Conservation (phyloP, 1,140 invertebrate species). For the Cydia amplana region DNA sequence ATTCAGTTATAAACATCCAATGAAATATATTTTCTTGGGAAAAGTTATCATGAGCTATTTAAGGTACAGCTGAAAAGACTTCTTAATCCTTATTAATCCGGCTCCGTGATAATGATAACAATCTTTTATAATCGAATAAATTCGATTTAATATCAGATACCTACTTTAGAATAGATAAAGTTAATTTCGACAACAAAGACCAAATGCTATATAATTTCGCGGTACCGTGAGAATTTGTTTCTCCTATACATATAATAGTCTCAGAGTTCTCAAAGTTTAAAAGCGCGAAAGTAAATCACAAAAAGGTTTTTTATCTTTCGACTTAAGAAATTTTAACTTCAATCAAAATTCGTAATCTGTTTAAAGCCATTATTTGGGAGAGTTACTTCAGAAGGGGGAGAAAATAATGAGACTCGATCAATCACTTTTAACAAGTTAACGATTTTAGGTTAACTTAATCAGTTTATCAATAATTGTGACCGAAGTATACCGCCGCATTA, state of each 20-base stretch:
- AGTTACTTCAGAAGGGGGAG: neutral
- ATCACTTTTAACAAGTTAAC: conserved; percentile 1
- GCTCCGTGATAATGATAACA: too few relatives aligned
- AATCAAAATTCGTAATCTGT: neutral
- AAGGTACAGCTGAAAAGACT: neutral
- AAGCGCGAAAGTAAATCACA: neutral
- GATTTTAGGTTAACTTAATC: neutral
- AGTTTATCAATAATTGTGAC: conserved; percentile 15
- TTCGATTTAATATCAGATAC: too few relatives aligned
- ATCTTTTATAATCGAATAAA: too few relatives aligned
- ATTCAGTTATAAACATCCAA: neutral
- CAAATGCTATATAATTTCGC: too few relatives aligned
- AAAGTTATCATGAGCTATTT: neutral
- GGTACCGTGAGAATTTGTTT: conserved; percentile 3
- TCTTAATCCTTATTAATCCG: neutral
- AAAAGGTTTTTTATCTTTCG: neutral
- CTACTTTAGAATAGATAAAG: too few relatives aligned
- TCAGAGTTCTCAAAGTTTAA: neutral
- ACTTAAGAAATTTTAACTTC: neutral
- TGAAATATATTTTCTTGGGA: conserved; percentile 11
- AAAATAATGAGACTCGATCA: neutral
- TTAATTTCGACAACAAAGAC: too few relatives aligned
- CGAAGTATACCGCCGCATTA: conserved; percentile 37
- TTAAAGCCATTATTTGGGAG: neutral
- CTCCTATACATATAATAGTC: neutral